Evolutionary conservation across 2,888 invertebrate genomes (phyloP).

Genomic region (Ophion obscuratus): DNA sequence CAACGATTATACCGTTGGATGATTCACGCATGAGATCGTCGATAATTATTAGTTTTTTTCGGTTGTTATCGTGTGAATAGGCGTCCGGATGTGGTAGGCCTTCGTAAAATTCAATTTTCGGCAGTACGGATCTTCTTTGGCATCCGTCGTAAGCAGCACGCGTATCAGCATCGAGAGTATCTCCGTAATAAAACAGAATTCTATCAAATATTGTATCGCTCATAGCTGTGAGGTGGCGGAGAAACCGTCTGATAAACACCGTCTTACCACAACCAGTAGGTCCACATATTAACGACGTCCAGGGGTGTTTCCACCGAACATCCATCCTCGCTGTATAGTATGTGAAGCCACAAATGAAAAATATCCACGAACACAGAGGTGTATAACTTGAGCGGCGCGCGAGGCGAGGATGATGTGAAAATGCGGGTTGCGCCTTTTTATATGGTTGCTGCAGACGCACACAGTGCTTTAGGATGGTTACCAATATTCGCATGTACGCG

Average conservation of each 20-base stretch:
- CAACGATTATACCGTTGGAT: not conserved
- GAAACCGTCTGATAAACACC: not conserved
- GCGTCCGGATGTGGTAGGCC: slow-evolving; percentile 10
- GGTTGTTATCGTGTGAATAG: slow-evolving; percentile 32
- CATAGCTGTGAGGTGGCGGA: not conserved
- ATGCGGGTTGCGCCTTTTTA: too few relatives aligned
- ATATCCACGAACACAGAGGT: not conserved
- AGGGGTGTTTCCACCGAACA: slow-evolving; percentile 1
- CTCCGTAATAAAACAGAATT: slow-evolving; percentile 61
- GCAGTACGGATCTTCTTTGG: too few relatives aligned
- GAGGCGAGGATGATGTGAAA: too few relatives aligned
- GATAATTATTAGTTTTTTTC: slow-evolving; percentile 28
- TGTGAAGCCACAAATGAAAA: not conserved
- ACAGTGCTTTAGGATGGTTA: too few relatives aligned
- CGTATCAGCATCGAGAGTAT: not conserved
- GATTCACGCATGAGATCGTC: slow-evolving; percentile 42
- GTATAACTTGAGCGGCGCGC: too few relatives aligned
- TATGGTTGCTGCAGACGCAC: too few relatives aligned
- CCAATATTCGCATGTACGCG: too few relatives aligned
- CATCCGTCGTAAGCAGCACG: too few relatives aligned
- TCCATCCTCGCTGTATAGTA: not conserved
- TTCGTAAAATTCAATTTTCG: slow-evolving; percentile 55
- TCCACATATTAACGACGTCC: slow-evolving; percentile 6
- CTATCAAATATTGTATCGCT: slow-evolving; percentile 48
- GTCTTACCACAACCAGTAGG: slow-evolving; percentile 5